These are phyloP conservation scores for Tetheella fluctuosa DNA, from an alignment of 2,888 invertebrate species.

Conservation along the genomic window DNA sequence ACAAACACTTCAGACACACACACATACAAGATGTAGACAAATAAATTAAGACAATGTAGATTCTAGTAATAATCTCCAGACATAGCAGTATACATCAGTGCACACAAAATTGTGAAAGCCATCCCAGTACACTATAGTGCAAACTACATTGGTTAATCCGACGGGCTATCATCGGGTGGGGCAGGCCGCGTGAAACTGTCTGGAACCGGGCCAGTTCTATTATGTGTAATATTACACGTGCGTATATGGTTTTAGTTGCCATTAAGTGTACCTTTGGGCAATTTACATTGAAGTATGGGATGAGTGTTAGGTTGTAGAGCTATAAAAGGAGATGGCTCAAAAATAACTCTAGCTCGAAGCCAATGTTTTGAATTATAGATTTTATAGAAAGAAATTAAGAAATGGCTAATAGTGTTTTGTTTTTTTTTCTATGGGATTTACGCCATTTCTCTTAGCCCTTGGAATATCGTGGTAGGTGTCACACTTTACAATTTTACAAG, in stretches of 20 bases:
- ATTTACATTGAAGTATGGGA: slow-evolving; percentile 2
- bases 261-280: slow-evolving; percentile 5
- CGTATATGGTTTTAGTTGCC: slow-evolving; percentile 10
- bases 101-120: slow-evolving; percentile 1
- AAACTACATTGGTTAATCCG: slow-evolving; percentile 66
- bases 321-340: too few relatives aligned
- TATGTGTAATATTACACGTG: slow-evolving; percentile 44
- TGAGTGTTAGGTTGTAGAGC: neutral
- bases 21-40: neutral
- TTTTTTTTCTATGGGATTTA: too few relatives aligned
- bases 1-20: neutral
- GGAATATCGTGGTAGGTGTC: too few relatives aligned
- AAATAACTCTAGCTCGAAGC: too few relatives aligned
- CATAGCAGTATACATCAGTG: neutral
- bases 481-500: too few relatives aligned
- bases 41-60: slow-evolving; percentile 3
- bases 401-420: too few relatives aligned
- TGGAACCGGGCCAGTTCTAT: slow-evolving; percentile 72
- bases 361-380: too few relatives aligned
- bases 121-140: slow-evolving; percentile 22
- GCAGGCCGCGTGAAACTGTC: slow-evolving; percentile 46
- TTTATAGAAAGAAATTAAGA: too few relatives aligned
- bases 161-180: slow-evolving; percentile 53
- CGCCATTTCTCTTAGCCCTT: too few relatives aligned
- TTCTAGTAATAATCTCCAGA: slow-evolving; percentile 4